These are phyloP conservation scores for Colaptes auratus DNA, from an alignment of 2,113 vertebrate genomes.

Conservation along the genomic window DNA sequence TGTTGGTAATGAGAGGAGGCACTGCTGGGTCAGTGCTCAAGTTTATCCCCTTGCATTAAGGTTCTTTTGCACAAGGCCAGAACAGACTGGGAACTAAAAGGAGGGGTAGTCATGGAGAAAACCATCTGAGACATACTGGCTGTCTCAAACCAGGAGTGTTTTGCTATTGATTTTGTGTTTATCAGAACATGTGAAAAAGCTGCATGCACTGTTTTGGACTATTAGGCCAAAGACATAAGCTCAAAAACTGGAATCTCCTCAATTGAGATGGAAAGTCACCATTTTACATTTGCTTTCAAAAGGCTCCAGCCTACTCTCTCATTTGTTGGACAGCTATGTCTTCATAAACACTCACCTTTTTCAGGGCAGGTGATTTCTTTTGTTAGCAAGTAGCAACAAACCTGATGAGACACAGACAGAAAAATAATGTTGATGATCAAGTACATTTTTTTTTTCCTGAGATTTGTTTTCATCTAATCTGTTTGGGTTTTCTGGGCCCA, in stretches of 20 bases:
- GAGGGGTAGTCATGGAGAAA: too few species aligned
- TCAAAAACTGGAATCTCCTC: too few species aligned
- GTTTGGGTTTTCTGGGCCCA: background rate
- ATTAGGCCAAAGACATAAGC: too few species aligned
- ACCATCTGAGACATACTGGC: too few species aligned
- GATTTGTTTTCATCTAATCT: background rate
- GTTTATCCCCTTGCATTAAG: background rate
- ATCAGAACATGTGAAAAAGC: too few species aligned
- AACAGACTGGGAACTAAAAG: conserved; percentile 8
- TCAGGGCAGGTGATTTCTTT: background rate
- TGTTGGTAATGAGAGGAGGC: background rate
- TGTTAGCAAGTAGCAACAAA: background rate
- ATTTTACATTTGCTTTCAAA: too few species aligned
- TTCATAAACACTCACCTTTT: background rate
- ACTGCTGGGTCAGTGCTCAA: background rate
- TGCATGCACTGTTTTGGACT: too few species aligned
- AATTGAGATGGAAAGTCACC: too few species aligned
- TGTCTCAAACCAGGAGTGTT: too few species aligned
- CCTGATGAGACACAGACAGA: background rate
- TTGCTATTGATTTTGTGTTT: too few species aligned
- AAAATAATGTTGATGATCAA: background rate
- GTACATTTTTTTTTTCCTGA: background rate
- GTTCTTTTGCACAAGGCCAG: background rate
- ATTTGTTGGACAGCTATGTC: too few species aligned
- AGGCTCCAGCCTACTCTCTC: too few species aligned